Conservation (phyloP, 2,797 vertebrate species). For the Bothrops alternatus region DNA sequence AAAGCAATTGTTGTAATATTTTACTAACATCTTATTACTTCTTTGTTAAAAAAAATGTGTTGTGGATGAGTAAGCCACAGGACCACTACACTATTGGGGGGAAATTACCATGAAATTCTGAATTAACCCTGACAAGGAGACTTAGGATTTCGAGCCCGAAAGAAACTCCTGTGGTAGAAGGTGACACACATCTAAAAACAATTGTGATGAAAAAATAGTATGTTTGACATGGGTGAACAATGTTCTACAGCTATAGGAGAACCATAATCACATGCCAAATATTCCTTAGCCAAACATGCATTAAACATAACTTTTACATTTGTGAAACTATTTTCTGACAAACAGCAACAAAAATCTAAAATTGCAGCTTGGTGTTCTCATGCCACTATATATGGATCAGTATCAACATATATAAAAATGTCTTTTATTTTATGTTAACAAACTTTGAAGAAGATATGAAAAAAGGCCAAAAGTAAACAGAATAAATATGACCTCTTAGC, state of each 20-base stretch:
- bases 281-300: neutral
- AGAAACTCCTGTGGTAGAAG: neutral
- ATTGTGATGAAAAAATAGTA: neutral
- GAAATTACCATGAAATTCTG: neutral
- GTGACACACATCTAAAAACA: neutral
- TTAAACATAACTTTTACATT: conserved; percentile 4
- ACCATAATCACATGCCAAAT: neutral
- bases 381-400: conserved; percentile 47
- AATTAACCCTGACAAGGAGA: neutral
- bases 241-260: neutral
- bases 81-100: neutral
- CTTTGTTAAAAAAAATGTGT: neutral
- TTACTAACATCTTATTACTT: neutral
- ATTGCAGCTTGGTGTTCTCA: conserved; percentile 24
- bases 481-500: conserved; percentile 57
- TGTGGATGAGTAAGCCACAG: neutral
- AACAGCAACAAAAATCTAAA: conserved; percentile 1
- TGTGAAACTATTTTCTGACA: conserved; percentile 3
- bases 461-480: conserved; percentile 65
- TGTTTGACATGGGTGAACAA: neutral
- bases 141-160: neutral
- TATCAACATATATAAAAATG: conserved; percentile 39
- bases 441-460: conserved; percentile 45
- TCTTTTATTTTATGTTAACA: conserved; percentile 18
- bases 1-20: neutral